Conservation (phyloP, 2,113 vertebrate genomes). For the Etheostoma spectabile region DNA sequence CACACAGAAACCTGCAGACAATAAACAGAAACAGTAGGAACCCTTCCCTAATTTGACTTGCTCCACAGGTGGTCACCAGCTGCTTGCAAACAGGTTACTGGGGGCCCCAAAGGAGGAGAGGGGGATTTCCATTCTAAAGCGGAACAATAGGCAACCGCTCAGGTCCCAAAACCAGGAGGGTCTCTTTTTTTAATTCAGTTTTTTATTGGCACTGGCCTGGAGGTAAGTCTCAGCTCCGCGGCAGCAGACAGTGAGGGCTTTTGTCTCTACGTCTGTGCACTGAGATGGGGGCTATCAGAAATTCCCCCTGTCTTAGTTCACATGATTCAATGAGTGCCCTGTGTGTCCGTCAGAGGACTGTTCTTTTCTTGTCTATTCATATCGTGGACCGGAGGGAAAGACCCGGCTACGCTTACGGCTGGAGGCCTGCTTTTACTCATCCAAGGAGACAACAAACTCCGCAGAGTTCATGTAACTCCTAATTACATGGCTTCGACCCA, state of each 20-base stretch:
- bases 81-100: conserved; percentile 92
- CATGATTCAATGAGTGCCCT: conserved; percentile 90
- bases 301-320: conserved; percentile 84
- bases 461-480: conserved; percentile 63
- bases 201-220: conserved; percentile 88
- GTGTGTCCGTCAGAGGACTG: conserved; percentile 87
- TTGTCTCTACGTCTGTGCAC: conserved; percentile 89
- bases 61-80: conserved; percentile 97
- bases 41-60: conserved; percentile 95
- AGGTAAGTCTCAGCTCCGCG: conserved; percentile 88
- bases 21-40: conserved; percentile 93
- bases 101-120: conserved; percentile 76
- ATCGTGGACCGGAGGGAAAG: conserved; percentile 71
- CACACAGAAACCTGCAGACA: conserved; percentile 89
- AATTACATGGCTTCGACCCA: conserved; percentile 48
- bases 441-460: conserved; percentile 62
- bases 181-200: conserved; percentile 66
- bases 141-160: conserved; percentile 87
- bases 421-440: conserved; percentile 79
- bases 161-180: conserved; percentile 91
- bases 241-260: conserved; percentile 90
- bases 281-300: conserved; percentile 92
- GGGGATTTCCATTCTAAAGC: conserved; percentile 68
- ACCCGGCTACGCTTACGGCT: conserved; percentile 63
- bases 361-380: conserved; percentile 89